A percentile compares a stretch with the other conserved stretches of the same genome.
phyloP scores from a whole-genome alignment of 2,797 vertebrate genomes.

The Lutjanus argentimaculatus region DNA sequence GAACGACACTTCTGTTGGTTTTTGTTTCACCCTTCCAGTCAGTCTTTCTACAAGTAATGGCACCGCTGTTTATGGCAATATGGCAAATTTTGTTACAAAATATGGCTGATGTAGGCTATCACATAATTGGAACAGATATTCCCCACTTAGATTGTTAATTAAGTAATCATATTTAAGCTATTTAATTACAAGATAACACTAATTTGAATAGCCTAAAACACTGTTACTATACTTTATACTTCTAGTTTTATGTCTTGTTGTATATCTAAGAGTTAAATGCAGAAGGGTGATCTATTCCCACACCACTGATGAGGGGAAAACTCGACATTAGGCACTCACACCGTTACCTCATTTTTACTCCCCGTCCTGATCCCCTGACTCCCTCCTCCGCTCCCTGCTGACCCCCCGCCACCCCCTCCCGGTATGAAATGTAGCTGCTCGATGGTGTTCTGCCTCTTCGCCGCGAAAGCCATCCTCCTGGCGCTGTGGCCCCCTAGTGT shows the following conservation, averaged over 20 bases:
- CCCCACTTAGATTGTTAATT: constrained; percentile 62
- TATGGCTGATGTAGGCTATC: constrained; percentile 87
- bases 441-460: constrained; percentile 94
- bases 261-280: constrained; percentile 75
- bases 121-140: constrained; percentile 76
- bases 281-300: constrained; percentile 67
- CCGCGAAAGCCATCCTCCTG: constrained; percentile 91
- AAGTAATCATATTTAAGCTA: constrained; percentile 74
- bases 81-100: constrained; percentile 84
- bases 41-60: constrained; percentile 79
- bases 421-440: constrained; percentile 97
- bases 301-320: constrained; percentile 55
- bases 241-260: constrained; percentile 69
- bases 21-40: constrained; percentile 60
- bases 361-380: constrained; percentile 93
- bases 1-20: constrained; percentile 75
- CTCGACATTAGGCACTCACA: constrained; percentile 84
- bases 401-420: constrained; percentile 87
- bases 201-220: constrained; percentile 79
- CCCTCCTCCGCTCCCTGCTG: constrained; percentile 84
- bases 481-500: constrained; percentile 88
- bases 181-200: constrained; percentile 77
- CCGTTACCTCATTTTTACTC: constrained; percentile 96
- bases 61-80: constrained; percentile 86
- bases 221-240: constrained; percentile 69